These are phyloP conservation scores for Trypoxylon attenuatum DNA, from an alignment of 2,888 invertebrate genomes.

Conservation along the genomic window DNA sequence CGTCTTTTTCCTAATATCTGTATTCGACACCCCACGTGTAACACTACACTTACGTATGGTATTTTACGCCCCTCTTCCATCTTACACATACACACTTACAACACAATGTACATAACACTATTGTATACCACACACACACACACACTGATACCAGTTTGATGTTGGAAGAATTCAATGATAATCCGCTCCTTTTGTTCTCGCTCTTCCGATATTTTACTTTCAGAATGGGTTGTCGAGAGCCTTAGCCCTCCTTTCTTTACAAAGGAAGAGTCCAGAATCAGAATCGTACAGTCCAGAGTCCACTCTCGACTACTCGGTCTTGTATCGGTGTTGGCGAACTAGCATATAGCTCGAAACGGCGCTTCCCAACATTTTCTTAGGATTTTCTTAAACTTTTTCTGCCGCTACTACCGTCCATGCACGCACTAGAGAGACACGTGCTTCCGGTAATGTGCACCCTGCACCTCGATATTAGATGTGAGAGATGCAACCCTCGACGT, in stretches of 20 bases:
- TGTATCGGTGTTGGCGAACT: too few relatives aligned
- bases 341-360: too few relatives aligned
- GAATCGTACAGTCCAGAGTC: too few relatives aligned
- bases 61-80: background rate
- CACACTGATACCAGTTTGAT: background rate
- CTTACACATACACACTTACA: background rate
- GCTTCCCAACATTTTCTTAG: background rate
- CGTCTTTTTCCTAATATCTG: slow-evolving; percentile 29
- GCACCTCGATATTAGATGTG: background rate
- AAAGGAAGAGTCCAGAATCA: too few relatives aligned
- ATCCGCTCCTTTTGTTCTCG: background rate
- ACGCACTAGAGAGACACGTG: background rate
- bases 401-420: background rate
- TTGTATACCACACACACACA: too few relatives aligned
- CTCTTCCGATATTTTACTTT: background rate
- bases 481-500: background rate
- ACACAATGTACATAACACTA: background rate
- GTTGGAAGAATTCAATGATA: background rate
- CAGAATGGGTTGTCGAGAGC: background rate
- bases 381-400: background rate
- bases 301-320: too few relatives aligned
- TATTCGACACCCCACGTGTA: background rate
- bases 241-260: too few relatives aligned
- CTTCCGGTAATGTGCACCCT: background rate
- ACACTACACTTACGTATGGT: background rate